Percentiles rank a stretch among this genome's conserved stretches.
These are phyloP conservation scores for Sebastes wilsoni DNA, from an alignment of 2,797 vertebrate species.

Conservation along the genomic window DNA sequence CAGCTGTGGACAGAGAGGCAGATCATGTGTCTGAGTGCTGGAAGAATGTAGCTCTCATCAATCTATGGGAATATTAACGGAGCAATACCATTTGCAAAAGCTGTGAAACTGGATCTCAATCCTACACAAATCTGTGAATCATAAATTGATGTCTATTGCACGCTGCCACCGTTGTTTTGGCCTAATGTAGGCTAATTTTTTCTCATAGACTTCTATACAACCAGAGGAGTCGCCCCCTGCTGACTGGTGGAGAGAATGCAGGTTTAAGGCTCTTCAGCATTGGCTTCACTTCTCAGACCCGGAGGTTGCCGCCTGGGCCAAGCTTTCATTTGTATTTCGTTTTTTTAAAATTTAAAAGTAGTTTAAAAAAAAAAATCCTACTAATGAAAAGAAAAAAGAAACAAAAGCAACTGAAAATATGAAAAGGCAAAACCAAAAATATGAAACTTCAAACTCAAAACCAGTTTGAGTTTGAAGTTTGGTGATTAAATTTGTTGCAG, in stretches of 20 bases:
- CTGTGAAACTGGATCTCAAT: not conserved
- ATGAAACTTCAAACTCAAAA: not conserved
- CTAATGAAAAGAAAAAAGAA: not conserved
- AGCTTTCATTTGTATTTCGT: too few relatives aligned
- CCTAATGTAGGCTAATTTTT: too few relatives aligned
- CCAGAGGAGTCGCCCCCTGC: too few relatives aligned
- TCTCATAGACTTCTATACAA: too few relatives aligned
- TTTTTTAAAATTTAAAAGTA: not conserved
- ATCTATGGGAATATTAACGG: not conserved
- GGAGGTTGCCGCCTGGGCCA: too few relatives aligned
- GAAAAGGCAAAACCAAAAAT: not conserved
- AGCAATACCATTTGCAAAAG: not conserved
- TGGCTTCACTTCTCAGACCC: too few relatives aligned
- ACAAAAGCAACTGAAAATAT: not conserved
- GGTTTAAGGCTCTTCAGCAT: too few relatives aligned
- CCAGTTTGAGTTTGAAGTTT: not conserved
- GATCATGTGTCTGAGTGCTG: not conserved
- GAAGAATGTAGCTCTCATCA: not conserved
- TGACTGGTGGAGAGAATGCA: too few relatives aligned
- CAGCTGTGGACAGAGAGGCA: slow-evolving; percentile 77
- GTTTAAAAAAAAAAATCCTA: not conserved
- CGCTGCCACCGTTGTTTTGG: not conserved
- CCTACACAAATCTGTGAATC: not conserved
- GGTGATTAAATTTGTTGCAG: not conserved
- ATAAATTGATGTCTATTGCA: not conserved